These are phyloP conservation scores for Acronicta alni DNA, from an alignment of 2,888 invertebrate genomes.

Conservation along the genomic window DNA sequence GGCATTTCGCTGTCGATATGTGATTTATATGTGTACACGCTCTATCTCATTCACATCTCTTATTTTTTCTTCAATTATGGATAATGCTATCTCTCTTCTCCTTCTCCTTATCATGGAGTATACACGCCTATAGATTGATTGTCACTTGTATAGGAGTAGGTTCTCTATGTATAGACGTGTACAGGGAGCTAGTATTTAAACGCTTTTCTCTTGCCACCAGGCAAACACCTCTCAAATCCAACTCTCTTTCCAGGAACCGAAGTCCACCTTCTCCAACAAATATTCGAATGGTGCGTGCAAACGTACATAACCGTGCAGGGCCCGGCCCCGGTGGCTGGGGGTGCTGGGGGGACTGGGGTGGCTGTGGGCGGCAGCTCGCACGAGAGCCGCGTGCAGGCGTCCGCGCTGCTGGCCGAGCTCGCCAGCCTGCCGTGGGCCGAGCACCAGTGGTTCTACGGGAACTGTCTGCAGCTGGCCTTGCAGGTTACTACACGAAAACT, in stretches of 20 bases:
- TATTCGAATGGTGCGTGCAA: slow-evolving; percentile 72
- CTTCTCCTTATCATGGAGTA: no score
- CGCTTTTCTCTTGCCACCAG: neutral
- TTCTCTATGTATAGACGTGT: no score
- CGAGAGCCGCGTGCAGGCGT: slow-evolving; percentile 63
- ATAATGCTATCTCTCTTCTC: no score
- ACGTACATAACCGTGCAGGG: slow-evolving; percentile 50
- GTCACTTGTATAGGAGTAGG: no score
- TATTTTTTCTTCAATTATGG: no score
- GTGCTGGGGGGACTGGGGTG: neutral
- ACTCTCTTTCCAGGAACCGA: slow-evolving; percentile 60
- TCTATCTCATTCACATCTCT: no score
- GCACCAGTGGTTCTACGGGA: slow-evolving; percentile 71
- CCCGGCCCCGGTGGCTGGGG: neutral
- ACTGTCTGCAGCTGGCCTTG: slow-evolving; percentile 60
- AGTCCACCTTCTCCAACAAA: slow-evolving; percentile 65
- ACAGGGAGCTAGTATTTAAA: no score
- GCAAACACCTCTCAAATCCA: neutral
- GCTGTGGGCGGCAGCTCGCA: slow-evolving; percentile 29
- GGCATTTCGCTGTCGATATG: no score
- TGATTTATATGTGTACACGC: no score
- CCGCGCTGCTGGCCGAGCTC: slow-evolving; percentile 64
- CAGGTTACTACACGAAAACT: slow-evolving; percentile 61
- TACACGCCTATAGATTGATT: no score
- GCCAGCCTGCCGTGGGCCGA: slow-evolving; percentile 70